These are phyloP conservation scores for Thera britannica DNA, from an alignment of 2,888 invertebrate species.

Conservation along the genomic window DNA sequence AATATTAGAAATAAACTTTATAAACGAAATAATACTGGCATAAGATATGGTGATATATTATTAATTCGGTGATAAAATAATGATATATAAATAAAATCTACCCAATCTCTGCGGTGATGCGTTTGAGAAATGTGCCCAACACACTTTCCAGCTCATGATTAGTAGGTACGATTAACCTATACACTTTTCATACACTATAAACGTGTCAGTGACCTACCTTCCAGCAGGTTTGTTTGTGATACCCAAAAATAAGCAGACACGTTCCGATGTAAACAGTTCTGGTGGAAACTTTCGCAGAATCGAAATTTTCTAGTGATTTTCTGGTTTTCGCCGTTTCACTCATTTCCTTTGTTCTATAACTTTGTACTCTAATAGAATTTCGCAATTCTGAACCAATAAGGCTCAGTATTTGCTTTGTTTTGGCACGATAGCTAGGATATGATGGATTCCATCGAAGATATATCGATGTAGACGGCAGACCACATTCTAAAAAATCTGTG, in stretches of 20 bases:
- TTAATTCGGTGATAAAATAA: too few species aligned
- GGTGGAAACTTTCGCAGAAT: constrained; percentile 16
- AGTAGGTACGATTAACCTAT: constrained; percentile 9
- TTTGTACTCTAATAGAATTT: too few species aligned
- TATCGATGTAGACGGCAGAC: too few species aligned
- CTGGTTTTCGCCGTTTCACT: background rate
- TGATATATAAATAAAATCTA: too few species aligned
- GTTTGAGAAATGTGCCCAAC: background rate
- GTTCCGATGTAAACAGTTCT: constrained; percentile 22
- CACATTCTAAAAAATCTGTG: too few species aligned
- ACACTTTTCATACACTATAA: constrained; percentile 43
- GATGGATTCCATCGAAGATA: too few species aligned
- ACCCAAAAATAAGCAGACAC: constrained; percentile 45
- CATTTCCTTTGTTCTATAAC: background rate
- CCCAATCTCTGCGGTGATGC: background rate
- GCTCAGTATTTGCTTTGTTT: background rate
- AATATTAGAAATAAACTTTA: too few species aligned
- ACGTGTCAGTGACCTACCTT: constrained; percentile 47
- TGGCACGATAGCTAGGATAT: background rate
- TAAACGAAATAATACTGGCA: too few species aligned
- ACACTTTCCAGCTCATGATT: constrained; percentile 1
- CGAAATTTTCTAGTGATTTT: constrained; percentile 6
- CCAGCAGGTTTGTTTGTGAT: constrained; percentile 34
- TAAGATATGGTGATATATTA: too few species aligned
- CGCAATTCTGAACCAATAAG: too few species aligned